Evolutionary conservation across 2,797 vertebrate species (phyloP), one percentile per base, ranked within the genome.

Genomic region (Characodon lateralis): DNA sequence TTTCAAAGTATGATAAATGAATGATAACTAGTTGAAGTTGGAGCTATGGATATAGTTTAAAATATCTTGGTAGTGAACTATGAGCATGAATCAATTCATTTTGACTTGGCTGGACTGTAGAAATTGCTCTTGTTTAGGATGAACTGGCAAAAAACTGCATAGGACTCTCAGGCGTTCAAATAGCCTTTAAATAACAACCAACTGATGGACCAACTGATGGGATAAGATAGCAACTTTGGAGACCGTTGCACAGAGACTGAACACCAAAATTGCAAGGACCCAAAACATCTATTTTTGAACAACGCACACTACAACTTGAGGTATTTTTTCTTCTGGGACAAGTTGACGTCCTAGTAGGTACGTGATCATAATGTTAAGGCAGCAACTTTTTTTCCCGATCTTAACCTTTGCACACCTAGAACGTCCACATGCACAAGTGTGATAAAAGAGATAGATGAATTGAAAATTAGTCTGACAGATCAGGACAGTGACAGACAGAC

Each of bases 381-480:
- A 31, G n/a, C 18, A 2, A 2, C 4, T 9, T 8, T 5, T 3
- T 3, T 55, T 14, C 1, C 18, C 31, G 1, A 48, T 46, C 7
- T 18, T 28, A 72, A 77, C 20, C 6, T 73, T 46, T 55, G 55
- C n/a, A 61, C 6, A 35, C 13, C 1, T 48, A 73, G 22, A 75
- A 58, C 24, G 14, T 46, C 48, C 72, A 79, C 0, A 9, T 68
- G 73, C 7, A 35, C 26, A 41, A 48, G 66, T 43, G 71, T 39
- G 68, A 80, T 35, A 24, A 6, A 55, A 76, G 26, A 66, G 39
- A 71, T 3, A 56, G 71, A 65, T 22, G 53, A 2, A 68, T 16
- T 2, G n/a, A 81, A 55, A 82, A 72, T 65, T 46, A 55, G 68
- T 53, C 61, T n/a, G 61, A 56, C 74, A 78, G 71, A 89, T 71